Conservation (phyloP, 1,140 invertebrate species). For the Cherax destructor region DNA sequence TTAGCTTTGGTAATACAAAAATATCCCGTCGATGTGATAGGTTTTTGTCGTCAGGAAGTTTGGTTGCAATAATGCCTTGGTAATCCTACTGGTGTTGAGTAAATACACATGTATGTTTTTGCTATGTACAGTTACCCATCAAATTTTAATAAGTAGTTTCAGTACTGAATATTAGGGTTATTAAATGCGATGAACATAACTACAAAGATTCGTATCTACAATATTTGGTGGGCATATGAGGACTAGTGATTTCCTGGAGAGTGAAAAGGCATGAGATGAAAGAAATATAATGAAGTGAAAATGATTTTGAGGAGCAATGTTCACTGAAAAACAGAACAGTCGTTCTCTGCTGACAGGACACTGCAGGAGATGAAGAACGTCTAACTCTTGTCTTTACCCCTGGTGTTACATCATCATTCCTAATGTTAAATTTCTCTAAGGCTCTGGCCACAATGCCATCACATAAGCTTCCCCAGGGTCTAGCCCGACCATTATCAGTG, state of each 20-base stretch:
- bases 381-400: background rate
- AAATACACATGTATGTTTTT: background rate
- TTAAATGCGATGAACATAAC: background rate
- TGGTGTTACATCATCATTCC: conserved; percentile 36
- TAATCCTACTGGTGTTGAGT: too few relatives aligned
- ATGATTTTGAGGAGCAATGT: background rate
- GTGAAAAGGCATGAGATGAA: background rate
- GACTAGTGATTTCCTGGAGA: conserved; percentile 36
- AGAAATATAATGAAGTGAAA: background rate
- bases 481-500: conserved; percentile 31
- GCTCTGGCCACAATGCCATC: conserved; percentile 67
- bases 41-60: conserved; percentile 8
- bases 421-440: conserved; percentile 69
- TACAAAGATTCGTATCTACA: background rate
- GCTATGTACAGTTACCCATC: background rate
- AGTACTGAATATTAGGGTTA: background rate
- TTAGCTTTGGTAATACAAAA: conserved; percentile 1
- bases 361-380: conserved; percentile 36
- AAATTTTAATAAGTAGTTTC: too few relatives aligned
- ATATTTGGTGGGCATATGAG: conserved; percentile 24
- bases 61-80: conserved; percentile 42
- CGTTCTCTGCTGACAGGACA: conserved; percentile 43
- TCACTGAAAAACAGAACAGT: background rate
- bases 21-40: too few relatives aligned
- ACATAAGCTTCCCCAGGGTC: conserved; percentile 69